Base-by-base conservation (phyloP, 1,140 invertebrate species). In the Drosophila melanica region DNA sequence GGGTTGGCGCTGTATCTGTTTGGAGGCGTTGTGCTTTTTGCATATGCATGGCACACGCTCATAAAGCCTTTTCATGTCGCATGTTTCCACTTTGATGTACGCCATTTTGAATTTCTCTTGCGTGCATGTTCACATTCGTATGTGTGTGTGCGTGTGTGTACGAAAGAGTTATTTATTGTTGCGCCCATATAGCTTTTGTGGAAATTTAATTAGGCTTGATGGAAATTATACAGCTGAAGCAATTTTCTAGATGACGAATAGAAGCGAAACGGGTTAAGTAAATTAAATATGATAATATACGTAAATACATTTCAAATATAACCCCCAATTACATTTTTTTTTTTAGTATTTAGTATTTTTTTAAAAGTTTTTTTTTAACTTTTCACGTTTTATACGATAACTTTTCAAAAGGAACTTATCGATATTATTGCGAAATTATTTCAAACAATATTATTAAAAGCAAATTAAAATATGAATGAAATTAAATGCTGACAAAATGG, bases 61-160 rank as follows among this genome's bases (percentile, higher is more conserved):
- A 87, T 87, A 87, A 78, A 75, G 59, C 66, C 68, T 79, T 89
- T 73, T 68, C 82, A 89, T 87, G 82, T 77, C 84, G 72, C 84
- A 77, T 89, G 68, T 79, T 79, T 70, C 64, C 70, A 73, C 69
- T 68, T 73, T 75, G 73, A 78, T 85, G 81, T 75, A 16, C 69
- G 84, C 84, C 84, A 87, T 87, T 89, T 87, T 89, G 84, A 77
- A 70, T 89, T 73, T 81, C n/a, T 55, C 18, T 55, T 18, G 35
- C 23, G 11, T 35, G 35, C 35, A 11, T 30, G 39, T 51, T 27
- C 18, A 23, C 37, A 7, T 71, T 20, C 53, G 9, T 37, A 27
- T n/a, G 23, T 72, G 27, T 45, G 41, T 50, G 60, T 68, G 51
- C 45, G 37, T 53, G 55, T 57, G 48, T 48, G 35, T 53, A 42